Evolutionary conservation across 1,140 invertebrate genomes (phyloP).

Genomic region (Caerostris extrusa): DNA sequence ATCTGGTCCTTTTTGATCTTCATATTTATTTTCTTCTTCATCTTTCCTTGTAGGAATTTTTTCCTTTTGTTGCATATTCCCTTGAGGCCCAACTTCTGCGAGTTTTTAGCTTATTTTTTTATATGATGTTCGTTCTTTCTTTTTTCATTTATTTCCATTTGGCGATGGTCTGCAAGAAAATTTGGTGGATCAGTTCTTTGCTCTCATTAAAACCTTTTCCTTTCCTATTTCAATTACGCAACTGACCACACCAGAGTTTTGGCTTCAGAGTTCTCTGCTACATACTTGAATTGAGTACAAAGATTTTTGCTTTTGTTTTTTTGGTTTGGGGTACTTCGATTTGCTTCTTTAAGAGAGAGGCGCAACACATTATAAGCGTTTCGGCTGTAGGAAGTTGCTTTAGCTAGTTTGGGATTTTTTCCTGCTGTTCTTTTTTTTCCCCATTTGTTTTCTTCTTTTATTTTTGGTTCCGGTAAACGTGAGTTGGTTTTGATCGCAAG

Average conservation of each 20-base stretch:
- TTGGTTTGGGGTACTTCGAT: neutral
- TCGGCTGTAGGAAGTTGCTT: neutral
- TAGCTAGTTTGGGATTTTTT: neutral
- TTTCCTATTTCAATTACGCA: neutral
- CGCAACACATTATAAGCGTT: constrained; percentile 3
- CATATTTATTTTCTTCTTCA: neutral
- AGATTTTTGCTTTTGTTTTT: neutral
- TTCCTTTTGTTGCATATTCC: neutral
- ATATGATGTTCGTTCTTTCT: neutral
- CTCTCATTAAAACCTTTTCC: neutral
- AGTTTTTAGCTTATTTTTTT: neutral
- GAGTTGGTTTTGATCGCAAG: neutral
- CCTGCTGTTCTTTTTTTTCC: neutral
- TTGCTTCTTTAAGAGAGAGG: neutral
- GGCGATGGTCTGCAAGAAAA: neutral
- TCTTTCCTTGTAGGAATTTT: neutral
- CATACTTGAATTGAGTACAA: neutral
- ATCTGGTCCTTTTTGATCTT: neutral
- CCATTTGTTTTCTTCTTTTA: neutral
- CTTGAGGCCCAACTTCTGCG: neutral
- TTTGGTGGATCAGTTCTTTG: neutral
- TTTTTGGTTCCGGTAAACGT: constrained; percentile 14
- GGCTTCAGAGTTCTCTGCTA: neutral
- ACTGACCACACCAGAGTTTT: neutral
- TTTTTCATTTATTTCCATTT: neutral